Evolutionary conservation across 2,888 invertebrate species (phyloP), one percentile per base, ranked within the genome.

Genomic region (Venusia cambrica): DNA sequence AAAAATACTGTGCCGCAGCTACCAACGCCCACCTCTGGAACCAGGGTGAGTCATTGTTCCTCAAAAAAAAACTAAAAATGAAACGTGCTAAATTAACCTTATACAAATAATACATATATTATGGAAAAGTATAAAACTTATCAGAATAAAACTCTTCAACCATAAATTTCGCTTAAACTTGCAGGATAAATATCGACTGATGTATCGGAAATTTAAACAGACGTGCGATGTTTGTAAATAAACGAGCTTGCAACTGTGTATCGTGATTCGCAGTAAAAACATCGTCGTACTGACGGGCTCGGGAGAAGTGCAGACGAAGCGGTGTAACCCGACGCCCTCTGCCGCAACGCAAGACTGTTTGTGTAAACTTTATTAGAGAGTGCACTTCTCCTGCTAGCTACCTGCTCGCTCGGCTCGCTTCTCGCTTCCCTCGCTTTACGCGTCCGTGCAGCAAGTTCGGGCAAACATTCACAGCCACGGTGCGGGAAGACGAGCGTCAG

Each of bases 361-460:
- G 71, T 80, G 80, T 80, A 83, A 83, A 85, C 80, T 83, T 83
- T 84, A 83, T 83, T 84, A 83, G 72, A 56, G 69, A 70, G 72
- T 73, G 77, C 75, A 72, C 56, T 71, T 56, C 56, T 57, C 60
- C 47, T 44, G 52, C 43, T 41, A 45, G 52, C 43, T 41, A 45
- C 45, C 42, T 25, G 28, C 29, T 33, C 38, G 20, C 27, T 28
- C 22, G 22, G 4, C 63, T 64, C 66, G 57, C 54, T 64, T 5
- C 30, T 37, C 21, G 31, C 25, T 69, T 64, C 68, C 70, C 73
- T 73, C 73, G 77, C 74, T 72, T 73, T 73, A 67, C 73, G 73
- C 76, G 77, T 67, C 71, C 71, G 71, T 76, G 77, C 74, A 79
- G n/a, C n/a, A n/a, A n/a, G n/a, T n/a, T n/a, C n/a, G n/a, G n/a